phyloP scores from a whole-genome alignment of 1,140 invertebrate species.

The Drosophila sp. region DNA sequence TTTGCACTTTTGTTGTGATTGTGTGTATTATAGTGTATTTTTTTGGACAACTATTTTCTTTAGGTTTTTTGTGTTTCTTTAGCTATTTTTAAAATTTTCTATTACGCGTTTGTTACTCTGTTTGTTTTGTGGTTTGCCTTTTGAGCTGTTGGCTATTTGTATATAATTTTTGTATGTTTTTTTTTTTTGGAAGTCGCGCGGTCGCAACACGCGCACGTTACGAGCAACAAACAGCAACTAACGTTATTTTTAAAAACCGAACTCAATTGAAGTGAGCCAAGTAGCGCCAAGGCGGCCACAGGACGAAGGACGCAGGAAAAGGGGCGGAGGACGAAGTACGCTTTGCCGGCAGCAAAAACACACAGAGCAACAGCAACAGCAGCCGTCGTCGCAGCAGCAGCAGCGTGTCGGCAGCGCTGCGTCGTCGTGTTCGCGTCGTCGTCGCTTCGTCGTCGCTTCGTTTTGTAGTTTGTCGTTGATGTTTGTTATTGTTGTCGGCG shows the following conservation, averaged over 20 bases:
- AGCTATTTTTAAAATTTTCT: conserved; percentile 8
- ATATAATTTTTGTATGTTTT: conserved; percentile 16
- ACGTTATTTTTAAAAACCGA: conserved; percentile 83
- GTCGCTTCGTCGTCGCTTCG: conserved; percentile 5
- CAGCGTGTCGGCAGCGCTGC: conserved; percentile 14
- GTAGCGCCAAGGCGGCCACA: conserved; percentile 51
- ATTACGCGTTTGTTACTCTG: background rate
- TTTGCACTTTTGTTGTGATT: too few species aligned
- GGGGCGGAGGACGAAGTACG: background rate
- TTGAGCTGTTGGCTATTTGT: background rate
- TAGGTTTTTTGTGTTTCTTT: conserved; percentile 6
- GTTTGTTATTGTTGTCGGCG: conserved; percentile 18
- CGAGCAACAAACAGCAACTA: conserved; percentile 85
- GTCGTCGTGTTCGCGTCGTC: conserved; percentile 12
- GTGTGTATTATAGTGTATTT: too few species aligned
- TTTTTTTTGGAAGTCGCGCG: conserved; percentile 64
- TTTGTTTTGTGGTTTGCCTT: conserved; percentile 8
- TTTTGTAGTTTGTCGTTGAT: conserved; percentile 5
- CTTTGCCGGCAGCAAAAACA: conserved; percentile 34
- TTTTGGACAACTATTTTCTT: too few species aligned
- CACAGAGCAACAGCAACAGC: conserved; percentile 10
- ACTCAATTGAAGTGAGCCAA: conserved; percentile 80
- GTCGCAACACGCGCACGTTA: conserved; percentile 83
- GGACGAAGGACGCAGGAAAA: background rate
- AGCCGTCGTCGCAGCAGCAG: conserved; percentile 13